Evolutionary conservation across 2,888 invertebrate species (phyloP), one percentile per base, ranked within the genome.

Genomic region (Cephalotes varians): DNA sequence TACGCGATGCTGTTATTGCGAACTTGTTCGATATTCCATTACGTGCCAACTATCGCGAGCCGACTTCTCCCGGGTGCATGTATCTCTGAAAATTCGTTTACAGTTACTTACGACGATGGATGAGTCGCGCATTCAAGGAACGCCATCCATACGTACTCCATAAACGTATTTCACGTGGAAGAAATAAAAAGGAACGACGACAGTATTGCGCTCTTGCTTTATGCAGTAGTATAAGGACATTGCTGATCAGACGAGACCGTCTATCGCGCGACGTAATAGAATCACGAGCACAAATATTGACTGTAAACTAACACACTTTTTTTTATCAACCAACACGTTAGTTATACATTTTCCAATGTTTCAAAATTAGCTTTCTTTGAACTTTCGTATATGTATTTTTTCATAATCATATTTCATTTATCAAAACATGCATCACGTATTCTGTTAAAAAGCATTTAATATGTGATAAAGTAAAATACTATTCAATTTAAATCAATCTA

Each of bases 41-140:
- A 79, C 56, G 34, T 18, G 25, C 44, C 56, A 56, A 73, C 44
- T 31, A 73, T 73, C 77, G 74, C 74, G 77, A n/a, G 77, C 44
- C 56, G 77, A 72, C 56, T 79, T 4, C 73, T 79, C 77, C n/a
- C n/a, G 34, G 73, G 44, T 31, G 31, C 77, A 77, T 76, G 62
- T 81, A 81, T 81, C 77, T 65, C 65, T 64, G 79, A 64, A 81
- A 81, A 81, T 64, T 81, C 81, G 71, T 77, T 79, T 81, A 80
- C 77, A 77, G 64, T 81, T 81, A 77, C 81, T 77, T 81, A 81
- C 56, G 28, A 58, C 79, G 79, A 56, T 56, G 40, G 64, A 65
- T 81, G 81, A 77, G 65, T 56, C 51, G 76, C 31, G 15, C 54
- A 31, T 54, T 77, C 62, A 44, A 79, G 58, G 62, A 49, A 79